Conservation (phyloP, 23 tunicate genomes). For the Ciona savignyi region DNA sequence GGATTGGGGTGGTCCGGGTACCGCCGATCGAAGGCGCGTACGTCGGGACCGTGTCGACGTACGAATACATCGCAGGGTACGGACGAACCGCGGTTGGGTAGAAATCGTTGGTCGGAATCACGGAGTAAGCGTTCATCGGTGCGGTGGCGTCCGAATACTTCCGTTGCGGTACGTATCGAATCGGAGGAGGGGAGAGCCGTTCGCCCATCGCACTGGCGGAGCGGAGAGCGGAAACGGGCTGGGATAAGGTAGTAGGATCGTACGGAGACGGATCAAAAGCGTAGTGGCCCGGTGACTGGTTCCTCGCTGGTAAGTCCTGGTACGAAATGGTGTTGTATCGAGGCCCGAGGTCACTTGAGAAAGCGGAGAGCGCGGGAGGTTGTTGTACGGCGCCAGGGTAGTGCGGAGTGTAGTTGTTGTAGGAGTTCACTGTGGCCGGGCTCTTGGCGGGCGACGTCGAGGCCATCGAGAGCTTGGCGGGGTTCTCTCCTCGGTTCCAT, state of each 20-base stretch:
- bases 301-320: slow-evolving; percentile 2
- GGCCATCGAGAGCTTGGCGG: slow-evolving; percentile 11
- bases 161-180: slow-evolving; percentile 22
- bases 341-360: background rate
- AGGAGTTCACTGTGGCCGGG: slow-evolving; percentile 7
- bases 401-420: slow-evolving; percentile 1
- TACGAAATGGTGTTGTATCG: background rate
- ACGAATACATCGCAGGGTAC: background rate
- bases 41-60: background rate
- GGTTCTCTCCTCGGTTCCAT: slow-evolving; percentile 50
- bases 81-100: slow-evolving; percentile 3
- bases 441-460: slow-evolving; percentile 19
- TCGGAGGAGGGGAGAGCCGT: slow-evolving; percentile 38
- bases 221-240: slow-evolving; percentile 10
- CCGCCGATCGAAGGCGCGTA: slow-evolving; percentile 3
- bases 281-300: slow-evolving; percentile 21
- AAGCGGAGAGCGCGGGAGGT: background rate
- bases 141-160: slow-evolving; percentile 19
- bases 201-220: slow-evolving; percentile 49
- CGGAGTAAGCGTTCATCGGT: background rate
- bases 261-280: slow-evolving; percentile 14
- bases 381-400: background rate
- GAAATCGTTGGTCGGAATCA: slow-evolving; percentile 1
- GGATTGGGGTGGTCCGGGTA: slow-evolving; percentile 18
- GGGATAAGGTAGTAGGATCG: slow-evolving; percentile 20